These are phyloP conservation scores for Macquaria ambigua DNA, from an alignment of 2,113 vertebrate species.

Conservation along the genomic window DNA sequence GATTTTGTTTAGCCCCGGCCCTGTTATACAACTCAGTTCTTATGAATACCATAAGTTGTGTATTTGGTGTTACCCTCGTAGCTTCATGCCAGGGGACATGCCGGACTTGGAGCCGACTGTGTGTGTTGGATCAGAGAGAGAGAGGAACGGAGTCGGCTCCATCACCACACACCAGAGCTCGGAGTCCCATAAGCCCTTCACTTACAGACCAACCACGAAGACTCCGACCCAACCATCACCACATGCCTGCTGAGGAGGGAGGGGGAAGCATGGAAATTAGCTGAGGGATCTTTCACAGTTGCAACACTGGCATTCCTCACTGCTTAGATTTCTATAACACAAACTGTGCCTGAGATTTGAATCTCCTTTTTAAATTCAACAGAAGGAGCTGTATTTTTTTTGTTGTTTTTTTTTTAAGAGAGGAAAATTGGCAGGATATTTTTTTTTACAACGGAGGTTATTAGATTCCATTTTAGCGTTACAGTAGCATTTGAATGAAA, in stretches of 20 bases:
- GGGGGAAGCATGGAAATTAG: constrained; percentile 66
- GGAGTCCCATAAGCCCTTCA: constrained; percentile 61
- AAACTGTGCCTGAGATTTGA: constrained; percentile 35
- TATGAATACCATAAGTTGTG: constrained; percentile 65
- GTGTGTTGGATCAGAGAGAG: constrained; percentile 63
- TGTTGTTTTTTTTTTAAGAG: constrained; percentile 25
- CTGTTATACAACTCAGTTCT: constrained; percentile 49
- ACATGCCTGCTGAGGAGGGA: constrained; percentile 61
- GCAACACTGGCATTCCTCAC: constrained; percentile 58
- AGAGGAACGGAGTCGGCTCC: constrained; percentile 55
- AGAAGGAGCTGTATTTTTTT: constrained; percentile 11
- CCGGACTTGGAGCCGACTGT: constrained; percentile 51
- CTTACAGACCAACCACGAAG: constrained; percentile 77
- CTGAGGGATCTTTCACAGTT: constrained; percentile 62
- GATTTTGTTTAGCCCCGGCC: constrained; percentile 40
- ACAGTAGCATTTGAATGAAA: constrained; percentile 50
- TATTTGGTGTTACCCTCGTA: constrained; percentile 55
- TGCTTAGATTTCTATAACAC: constrained; percentile 50
- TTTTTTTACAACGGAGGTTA: constrained; percentile 48
- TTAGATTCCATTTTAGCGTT: constrained; percentile 51
- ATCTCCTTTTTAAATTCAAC: constrained; percentile 27
- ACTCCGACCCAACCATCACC: constrained; percentile 53
- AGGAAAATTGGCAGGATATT: constrained; percentile 57
- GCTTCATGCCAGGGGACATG: constrained; percentile 58
- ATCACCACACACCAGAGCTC: constrained; percentile 64